Base-by-base conservation (phyloP, 2,888 invertebrate genomes). In the Clostera curtula region DNA sequence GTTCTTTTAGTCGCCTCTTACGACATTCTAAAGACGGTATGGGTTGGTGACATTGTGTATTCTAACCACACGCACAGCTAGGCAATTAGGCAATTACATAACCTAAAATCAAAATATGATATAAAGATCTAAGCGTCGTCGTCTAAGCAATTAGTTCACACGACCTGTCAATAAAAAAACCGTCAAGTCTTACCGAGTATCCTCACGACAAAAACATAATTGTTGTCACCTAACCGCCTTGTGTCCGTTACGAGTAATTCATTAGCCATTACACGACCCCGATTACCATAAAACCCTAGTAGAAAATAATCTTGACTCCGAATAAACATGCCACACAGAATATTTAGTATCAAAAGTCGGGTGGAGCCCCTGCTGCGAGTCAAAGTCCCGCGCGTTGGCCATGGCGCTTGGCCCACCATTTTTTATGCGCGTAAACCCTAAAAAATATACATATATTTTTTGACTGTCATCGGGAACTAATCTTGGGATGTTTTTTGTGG, bases 381-480 rank as follows among this genome's bases (percentile, higher is more conserved):
- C 80, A 79, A 77, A 63, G 56, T 25, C 50, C 77, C 79, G 77
- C 72, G 68, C 65, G 72, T 63, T 47, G 60, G 41, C 31, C 62
- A 41, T 70, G 82, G 80, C 80, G 80, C 82, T 79, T 60, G 54
- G 51, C 23, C 31, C 38, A 27, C 31, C 56, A 40, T 65, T 65
- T 72, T 69, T 70, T 68, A 54, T 42, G 47, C 40, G 47, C 49
- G 43, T 50, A 48, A 49, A 49, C 43, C 49, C 49, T 43, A 56
- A 68, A 75, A 75, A 74, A 65, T 60, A 59, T 67, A 73, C 65
- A 70, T 69, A 75, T 75, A 77, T 79, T 80, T 80, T 77, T 80
- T 66, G 69, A 76, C 76, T 83, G 82, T 83, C 82, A 83, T 83
- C 82, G 82, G 72, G 80, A 83, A 82, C 80, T 83, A 80, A 83